A percentile compares a stretch with the other conserved stretches of the same genome.
These are phyloP conservation scores for Hypsopygia costalis DNA, from an alignment of 2,888 invertebrate species.

Conservation along the genomic window DNA sequence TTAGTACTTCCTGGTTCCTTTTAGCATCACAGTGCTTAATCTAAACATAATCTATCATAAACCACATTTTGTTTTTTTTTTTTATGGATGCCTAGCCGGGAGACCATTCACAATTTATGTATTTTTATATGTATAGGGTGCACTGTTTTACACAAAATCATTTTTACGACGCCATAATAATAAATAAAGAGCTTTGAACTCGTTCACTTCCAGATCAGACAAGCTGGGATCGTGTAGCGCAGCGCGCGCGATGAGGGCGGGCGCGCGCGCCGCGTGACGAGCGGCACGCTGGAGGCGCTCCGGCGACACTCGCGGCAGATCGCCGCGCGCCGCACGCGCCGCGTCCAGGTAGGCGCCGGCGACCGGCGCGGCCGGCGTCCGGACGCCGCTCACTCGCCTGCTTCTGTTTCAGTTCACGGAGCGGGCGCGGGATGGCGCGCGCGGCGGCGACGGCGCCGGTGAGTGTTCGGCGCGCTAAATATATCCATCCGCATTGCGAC, in stretches of 20 bases:
- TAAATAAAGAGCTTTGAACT: too few relatives aligned
- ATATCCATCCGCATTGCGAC: conserved; percentile 45
- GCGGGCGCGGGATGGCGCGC: conserved; percentile 66
- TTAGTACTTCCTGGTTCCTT: too few relatives aligned
- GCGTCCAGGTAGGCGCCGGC: conserved; percentile 86
- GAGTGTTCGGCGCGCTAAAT: conserved; percentile 55
- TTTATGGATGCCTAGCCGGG: too few relatives aligned
- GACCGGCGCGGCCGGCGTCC: conserved; percentile 42
- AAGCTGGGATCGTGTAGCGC: conserved; percentile 12
- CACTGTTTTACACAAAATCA: too few relatives aligned
- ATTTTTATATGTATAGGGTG: too few relatives aligned
- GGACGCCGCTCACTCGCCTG: conserved; percentile 20
- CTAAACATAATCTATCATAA: too few relatives aligned
- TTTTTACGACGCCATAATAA: too few relatives aligned
- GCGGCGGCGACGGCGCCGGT: conserved; percentile 63
- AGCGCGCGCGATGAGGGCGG: conserved; percentile 86
- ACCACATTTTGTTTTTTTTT: too few relatives aligned
- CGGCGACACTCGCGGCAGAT: conserved; percentile 92
- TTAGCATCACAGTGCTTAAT: too few relatives aligned
- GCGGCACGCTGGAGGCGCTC: conserved; percentile 86
- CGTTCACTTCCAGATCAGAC: conserved; percentile 24
- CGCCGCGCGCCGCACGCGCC: conserved; percentile 89
- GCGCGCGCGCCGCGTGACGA: conserved; percentile 89
- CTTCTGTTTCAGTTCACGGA: conserved; percentile 70
- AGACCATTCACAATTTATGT: too few relatives aligned